Conservation (phyloP, 2,113 vertebrate genomes). For the Limanda limanda region DNA sequence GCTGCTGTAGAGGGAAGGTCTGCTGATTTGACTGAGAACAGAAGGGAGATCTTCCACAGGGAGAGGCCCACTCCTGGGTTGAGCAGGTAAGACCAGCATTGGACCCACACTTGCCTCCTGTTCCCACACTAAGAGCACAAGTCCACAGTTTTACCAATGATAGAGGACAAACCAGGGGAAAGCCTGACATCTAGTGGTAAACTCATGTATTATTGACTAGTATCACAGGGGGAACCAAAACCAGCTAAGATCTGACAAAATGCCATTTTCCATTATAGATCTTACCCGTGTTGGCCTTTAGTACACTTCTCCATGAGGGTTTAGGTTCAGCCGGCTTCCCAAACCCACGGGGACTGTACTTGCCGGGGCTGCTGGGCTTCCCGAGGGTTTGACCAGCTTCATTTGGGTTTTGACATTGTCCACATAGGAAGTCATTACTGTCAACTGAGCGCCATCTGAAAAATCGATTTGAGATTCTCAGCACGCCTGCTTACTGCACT, state of each 20-base stretch:
- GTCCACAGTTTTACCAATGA: neutral
- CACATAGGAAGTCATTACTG: conserved; percentile 72
- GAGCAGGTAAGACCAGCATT: conserved; percentile 56
- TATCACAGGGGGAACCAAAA: neutral
- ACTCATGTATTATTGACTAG: accelerated
- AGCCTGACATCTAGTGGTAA: conserved; percentile 23
- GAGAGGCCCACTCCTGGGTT: conserved; percentile 28
- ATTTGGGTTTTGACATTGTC: conserved; percentile 56
- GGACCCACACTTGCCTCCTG: conserved; percentile 64
- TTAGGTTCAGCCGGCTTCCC: neutral
- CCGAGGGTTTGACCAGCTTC: neutral
- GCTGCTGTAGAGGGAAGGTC: conserved; percentile 53
- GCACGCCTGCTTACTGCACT: too few relatives aligned
- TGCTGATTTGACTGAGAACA: conserved; percentile 24
- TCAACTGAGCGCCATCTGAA: conserved; percentile 77
- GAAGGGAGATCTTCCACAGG: conserved; percentile 41
- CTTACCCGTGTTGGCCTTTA: conserved; percentile 12
- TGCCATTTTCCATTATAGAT: neutral
- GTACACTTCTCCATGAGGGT: conserved; percentile 3
- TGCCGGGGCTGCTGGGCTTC: conserved; percentile 14
- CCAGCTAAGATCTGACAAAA: too few relatives aligned
- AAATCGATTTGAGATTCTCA: neutral
- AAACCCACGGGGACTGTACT: conserved; percentile 57
- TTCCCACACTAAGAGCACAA: conserved; percentile 41
- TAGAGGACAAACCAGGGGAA: neutral